phyloP scores from a whole-genome alignment of 2,113 vertebrate species.

The Pteruthius melanotis region DNA sequence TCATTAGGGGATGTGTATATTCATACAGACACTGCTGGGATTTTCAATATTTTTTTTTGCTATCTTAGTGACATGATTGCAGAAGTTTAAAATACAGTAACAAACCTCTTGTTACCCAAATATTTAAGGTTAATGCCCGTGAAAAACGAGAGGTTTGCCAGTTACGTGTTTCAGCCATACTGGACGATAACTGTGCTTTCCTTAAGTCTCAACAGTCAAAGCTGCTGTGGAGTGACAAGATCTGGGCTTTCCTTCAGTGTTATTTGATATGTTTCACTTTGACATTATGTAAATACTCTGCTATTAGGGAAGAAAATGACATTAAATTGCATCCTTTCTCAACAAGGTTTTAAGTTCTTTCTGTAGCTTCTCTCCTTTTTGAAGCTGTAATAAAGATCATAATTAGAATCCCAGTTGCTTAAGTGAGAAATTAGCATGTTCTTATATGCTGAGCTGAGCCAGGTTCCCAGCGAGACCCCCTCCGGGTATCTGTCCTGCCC shows the following conservation, averaged over 20 bases:
- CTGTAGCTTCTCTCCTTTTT: constrained; percentile 31
- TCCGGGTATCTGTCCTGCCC: constrained; percentile 11
- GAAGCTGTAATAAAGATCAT: constrained; percentile 47
- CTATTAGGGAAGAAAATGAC: constrained; percentile 44
- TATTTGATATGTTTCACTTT: constrained; percentile 10
- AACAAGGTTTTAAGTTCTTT: constrained; percentile 30
- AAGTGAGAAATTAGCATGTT: constrained; percentile 57
- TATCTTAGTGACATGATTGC: background rate
- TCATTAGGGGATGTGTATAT: background rate
- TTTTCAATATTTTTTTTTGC: background rate
- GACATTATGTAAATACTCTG: constrained; percentile 54
- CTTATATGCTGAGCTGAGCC: background rate
- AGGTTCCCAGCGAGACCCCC: background rate
- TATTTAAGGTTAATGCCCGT: background rate
- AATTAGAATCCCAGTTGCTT: constrained; percentile 59
- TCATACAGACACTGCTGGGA: background rate
- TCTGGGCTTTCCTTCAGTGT: background rate
- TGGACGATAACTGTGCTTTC: background rate
- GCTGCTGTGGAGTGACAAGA: background rate
- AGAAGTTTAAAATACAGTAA: background rate
- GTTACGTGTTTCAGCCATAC: background rate
- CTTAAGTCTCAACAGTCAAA: background rate
- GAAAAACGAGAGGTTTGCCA: background rate
- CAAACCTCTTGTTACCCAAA: background rate
- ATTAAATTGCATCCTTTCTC: constrained; percentile 47